Base-by-base conservation (phyloP, 30 jellyfish, hydroid and myxozoan species). In the Aurelia sp. region DNA sequence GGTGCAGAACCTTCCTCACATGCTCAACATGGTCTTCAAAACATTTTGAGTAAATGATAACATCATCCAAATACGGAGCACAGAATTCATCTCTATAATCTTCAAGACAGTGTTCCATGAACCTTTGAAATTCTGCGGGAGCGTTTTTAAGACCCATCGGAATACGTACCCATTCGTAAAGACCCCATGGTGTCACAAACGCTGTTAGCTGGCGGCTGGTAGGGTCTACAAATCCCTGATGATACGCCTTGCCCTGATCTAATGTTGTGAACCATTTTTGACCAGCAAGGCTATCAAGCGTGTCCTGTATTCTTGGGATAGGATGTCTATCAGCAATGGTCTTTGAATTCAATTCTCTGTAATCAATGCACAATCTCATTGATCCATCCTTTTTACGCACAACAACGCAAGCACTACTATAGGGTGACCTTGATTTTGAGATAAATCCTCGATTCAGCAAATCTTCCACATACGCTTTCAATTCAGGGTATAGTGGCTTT, bases 191-290 rank as follows among this genome's bases (percentile, higher is more conserved):
- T 40, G 51, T 40, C 51, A 40, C 51, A 40, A 40, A 40, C 0
- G 51, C 51, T 40, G 51, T 40, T 40, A 40, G 51, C 3, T 40
- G 8, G 51, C 3, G 51, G 51, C 51, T 40, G 51, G 51, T 40
- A 40, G 51, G 51, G 51, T 40, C 51, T 40, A 40, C 51, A 8
- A 40, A 40, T 40, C 51, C 51, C 51, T 40, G 51, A 40, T 40
- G 10, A 40, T 82, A 82, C 15, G 85, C 88, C 52, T 69, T 82
- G 11, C 85, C 67, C 76, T 66, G 85, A 82, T 60, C 85, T 33
- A 63, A 63, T 15, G 90, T 80, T 0, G 81, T 13, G 62, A 80
- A 80, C 90, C 83, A 80, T 64, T 65, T 63, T 30, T 80, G 58
- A 2, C 87, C 87, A 1, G 78, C 78, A 27, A 80, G 33, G 22